Evolutionary conservation across 2,888 invertebrate genomes (phyloP).

Genomic region (Apodemia hepburni): DNA sequence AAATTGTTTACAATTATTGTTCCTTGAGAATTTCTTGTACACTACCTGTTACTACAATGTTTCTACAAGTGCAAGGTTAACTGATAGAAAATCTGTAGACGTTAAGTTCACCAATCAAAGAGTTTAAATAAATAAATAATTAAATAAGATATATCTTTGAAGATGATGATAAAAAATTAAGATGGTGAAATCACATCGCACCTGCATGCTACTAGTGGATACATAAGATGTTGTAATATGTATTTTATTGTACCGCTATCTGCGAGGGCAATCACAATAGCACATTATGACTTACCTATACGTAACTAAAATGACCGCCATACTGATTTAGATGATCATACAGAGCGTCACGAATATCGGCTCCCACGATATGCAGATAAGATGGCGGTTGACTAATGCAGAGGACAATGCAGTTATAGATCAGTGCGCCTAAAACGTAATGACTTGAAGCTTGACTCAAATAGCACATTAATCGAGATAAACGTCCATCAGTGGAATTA

Average conservation of each 20-base stretch:
- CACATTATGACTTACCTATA: slow-evolving; percentile 23
- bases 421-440: slow-evolving; percentile 57
- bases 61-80: too few species aligned
- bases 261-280: slow-evolving; percentile 16
- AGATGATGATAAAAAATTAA: neutral
- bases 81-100: too few species aligned
- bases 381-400: slow-evolving; percentile 71
- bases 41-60: too few species aligned
- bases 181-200: neutral
- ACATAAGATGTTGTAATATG: neutral
- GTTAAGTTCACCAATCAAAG: too few species aligned
- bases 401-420: slow-evolving; percentile 72
- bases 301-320: slow-evolving; percentile 36
- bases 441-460: slow-evolving; percentile 43
- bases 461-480: slow-evolving; percentile 72
- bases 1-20: too few species aligned
- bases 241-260: slow-evolving; percentile 11
- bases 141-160: too few species aligned
- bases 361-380: slow-evolving; percentile 73
- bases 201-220: neutral
- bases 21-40: too few species aligned
- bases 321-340: slow-evolving; percentile 41
- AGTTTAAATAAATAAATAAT: too few species aligned
- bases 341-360: slow-evolving; percentile 42
- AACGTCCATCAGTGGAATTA: slow-evolving; percentile 47